Conservation (phyloP, 2,113 vertebrate species). For the Arothron firmamentum region DNA sequence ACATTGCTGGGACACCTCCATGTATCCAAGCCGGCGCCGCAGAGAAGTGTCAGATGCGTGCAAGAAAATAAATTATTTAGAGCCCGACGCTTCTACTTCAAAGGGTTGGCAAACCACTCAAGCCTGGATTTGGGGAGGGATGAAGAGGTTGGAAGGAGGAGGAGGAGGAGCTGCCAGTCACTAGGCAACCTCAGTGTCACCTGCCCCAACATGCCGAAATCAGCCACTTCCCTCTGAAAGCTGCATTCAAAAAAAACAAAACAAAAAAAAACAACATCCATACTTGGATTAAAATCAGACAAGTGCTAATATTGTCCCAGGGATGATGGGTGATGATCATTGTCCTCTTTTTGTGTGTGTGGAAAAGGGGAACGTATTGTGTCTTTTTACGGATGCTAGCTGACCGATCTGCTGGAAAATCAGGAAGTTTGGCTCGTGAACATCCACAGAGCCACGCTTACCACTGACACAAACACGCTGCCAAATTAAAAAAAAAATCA, state of each 20-base stretch:
- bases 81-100: slow-evolving; percentile 69
- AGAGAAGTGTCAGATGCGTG: slow-evolving; percentile 62
- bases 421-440: slow-evolving; percentile 55
- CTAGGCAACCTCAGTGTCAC: slow-evolving; percentile 67
- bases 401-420: slow-evolving; percentile 54
- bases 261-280: slow-evolving; percentile 15
- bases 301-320: slow-evolving; percentile 22
- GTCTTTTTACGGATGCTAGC: slow-evolving; percentile 18
- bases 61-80: slow-evolving; percentile 75
- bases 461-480: slow-evolving; percentile 34
- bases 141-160: slow-evolving; percentile 18
- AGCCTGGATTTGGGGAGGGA: slow-evolving; percentile 23
- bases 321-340: slow-evolving; percentile 25
- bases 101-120: slow-evolving; percentile 69
- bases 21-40: slow-evolving; percentile 56
- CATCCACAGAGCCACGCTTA: too few species aligned
- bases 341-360: slow-evolving; percentile 7
- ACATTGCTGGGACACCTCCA: slow-evolving; percentile 55
- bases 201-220: slow-evolving; percentile 67
- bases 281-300: slow-evolving; percentile 31
- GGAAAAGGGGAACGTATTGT: slow-evolving; percentile 1
- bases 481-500: too few species aligned
- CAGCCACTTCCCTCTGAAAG: slow-evolving; percentile 42
- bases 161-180: slow-evolving; percentile 50
- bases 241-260: slow-evolving; percentile 30